Evolutionary conservation across 2,888 invertebrate species (phyloP), one percentile per base, ranked within the genome.

Genomic region (Stenolophus ochropezus): DNA sequence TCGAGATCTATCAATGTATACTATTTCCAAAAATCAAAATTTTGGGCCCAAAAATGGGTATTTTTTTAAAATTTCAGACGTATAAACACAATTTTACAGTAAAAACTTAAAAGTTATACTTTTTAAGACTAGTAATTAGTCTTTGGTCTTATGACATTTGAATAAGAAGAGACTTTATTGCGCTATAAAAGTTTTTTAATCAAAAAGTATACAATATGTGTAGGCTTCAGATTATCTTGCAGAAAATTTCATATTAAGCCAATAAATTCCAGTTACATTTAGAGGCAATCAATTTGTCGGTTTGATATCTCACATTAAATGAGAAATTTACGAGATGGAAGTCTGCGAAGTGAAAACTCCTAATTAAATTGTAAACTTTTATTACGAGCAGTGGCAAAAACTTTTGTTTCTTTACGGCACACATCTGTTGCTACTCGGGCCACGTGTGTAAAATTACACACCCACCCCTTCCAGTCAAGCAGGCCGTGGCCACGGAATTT

Each of bases 371-470:
- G 42, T 42, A 47, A 71, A 18, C 3, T 73, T 42, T 42, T 42
- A 42, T 42, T 42, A 42, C 21, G 49, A 14, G n/a, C 6, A 33
- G 33, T 42, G 33, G 47, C 20, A 42, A 47, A 73, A 73, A 73
- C 23, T 47, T 23, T 51, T 53, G 73, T 73, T 73, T 51, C 23
- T 18, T 8, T 5, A 27, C 25, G 11, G 11, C 27, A 53, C 53
- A 75, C 75, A 75, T 51, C 75, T 75, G 75, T 75, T 75, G 75
- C 27, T 25, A n/a, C n/a, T n/a, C n/a, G 25, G 16, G 25, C n/a
- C 75, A 75, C 75, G 75, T 75, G 75, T 75, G 51, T 27, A 75
- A 75, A 75, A 75, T 75, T 75, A 75, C 74, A 23, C 21, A 11
- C 49, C 5, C 74, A 75, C 75, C 75, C 75, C 51, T 75, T 75